Evolutionary conservation across 2,888 invertebrate genomes (phyloP), one percentile per base, ranked within the genome.

Genomic region (Heliconius ismenius): DNA sequence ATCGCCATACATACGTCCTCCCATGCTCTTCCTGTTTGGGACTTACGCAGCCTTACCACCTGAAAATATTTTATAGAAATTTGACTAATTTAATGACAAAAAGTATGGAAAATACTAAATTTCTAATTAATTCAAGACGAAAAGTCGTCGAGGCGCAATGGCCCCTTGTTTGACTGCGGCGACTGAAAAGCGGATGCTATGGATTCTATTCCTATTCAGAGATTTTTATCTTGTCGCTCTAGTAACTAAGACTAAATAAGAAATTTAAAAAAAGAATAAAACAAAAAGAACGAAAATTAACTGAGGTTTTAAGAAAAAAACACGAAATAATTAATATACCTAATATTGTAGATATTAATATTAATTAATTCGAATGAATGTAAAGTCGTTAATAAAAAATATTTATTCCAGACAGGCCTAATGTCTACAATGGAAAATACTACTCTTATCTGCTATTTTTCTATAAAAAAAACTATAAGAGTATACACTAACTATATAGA

Each of bases 1-100:
- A 99, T 98, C 80, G 99, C 99, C 95, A 99, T 96, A 86, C 99
- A 97, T 76, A 99, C 95, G 93, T 99, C 99, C 92, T 99, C 99
- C 99, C 99, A 99, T 88, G 99, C 99, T 81, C 99, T 96, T 58
- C 98, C 98, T 72, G 98, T 98, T 90, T 98, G 96, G 81, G 98
- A 97, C 95, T 99, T 99, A 87, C 98, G 97, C 89, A 99, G 95
- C 83, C 99, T 95, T 81, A 99, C 97, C 83, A 95, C 95, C 95
- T 95, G 87, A 10, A 86, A 86, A 54, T 69, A 3, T 49, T 39
- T 49, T n/a, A 58, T n/a, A n/a, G n/a, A 58, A 54, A 54, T 21
- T 10, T 54, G 10, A n/a, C 21, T 54, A 54, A 54, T n/a, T 54
- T 7, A 54, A 21, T 54, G 9, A 4, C 18, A 18, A n/a, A 10